Evolutionary conservation across 1,140 invertebrate genomes (phyloP), one percentile per base, ranked within the genome.

Genomic region (Goniozus legneri): DNA sequence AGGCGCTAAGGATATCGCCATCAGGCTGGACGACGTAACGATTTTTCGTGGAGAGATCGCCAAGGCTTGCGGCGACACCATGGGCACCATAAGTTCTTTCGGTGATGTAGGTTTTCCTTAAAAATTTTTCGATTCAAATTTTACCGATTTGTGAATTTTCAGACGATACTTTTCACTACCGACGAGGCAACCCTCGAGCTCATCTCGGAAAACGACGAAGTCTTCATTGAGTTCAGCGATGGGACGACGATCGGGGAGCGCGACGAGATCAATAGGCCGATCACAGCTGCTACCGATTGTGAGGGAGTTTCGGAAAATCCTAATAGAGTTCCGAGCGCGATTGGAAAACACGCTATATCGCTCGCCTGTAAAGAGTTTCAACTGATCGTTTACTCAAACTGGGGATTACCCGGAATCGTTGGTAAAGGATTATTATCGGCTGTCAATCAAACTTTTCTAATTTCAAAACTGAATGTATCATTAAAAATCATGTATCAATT

Each of bases 21-120:
- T 92, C n/a, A 79, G 75, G 42, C 64, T 92, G 37, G 86, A 91
- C 62, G 80, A 81, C 19, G 61, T 70, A 30, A 53, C 78, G 3
- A 85, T 91, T 56, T 92, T 91, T 67, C 79, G 80, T 57, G 88
- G 88, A n/a, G 88, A 91, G 73, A 88, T 92, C 43, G 85, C 85
- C 1, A 73, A 84, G 58, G 85, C 89, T 2, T 84, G 81, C 64
- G 88, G 88, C 1, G 84, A 82, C 32, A 79, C 87, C 18, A 78
- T 81, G 33, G 87, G 87, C 27, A 78, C 78, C 7, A 79, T 85
- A 18, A 80, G 86, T 54, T 78, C 82, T 10, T 89, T 90, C 76
- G 88, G 88, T 44, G 88, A 91, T 79, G 88, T 91, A 67, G 80
- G 82, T 82, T 48, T 48, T 44, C 21, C 46, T 35, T 36, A 43